These are phyloP conservation scores for Paratilapia polleni DNA, from an alignment of 2,113 vertebrate genomes.

Conservation along the genomic window DNA sequence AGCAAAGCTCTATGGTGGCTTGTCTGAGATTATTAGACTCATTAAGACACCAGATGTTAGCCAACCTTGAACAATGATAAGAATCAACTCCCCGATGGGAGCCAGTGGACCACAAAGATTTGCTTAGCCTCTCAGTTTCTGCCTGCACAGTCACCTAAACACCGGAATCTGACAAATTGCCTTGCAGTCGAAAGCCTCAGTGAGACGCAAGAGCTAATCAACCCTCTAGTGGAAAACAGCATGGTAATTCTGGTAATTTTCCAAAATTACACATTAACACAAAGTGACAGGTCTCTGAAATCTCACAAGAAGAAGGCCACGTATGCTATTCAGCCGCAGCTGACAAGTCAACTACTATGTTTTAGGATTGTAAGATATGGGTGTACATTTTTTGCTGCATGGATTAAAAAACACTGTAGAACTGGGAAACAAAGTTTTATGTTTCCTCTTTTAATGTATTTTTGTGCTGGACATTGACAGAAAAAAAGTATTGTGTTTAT, in stretches of 20 bases:
- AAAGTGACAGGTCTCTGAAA: slow-evolving; percentile 21
- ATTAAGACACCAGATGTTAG: slow-evolving; percentile 71
- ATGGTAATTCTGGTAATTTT: slow-evolving; percentile 27
- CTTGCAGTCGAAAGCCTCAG: slow-evolving; percentile 20
- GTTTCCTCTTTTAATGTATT: neutral
- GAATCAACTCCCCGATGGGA: slow-evolving; percentile 63
- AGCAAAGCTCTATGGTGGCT: slow-evolving; percentile 40
- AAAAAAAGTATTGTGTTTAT: neutral
- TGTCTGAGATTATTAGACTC: slow-evolving; percentile 50
- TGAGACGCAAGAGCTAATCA: slow-evolving; percentile 47
- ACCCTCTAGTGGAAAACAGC: slow-evolving; percentile 54
- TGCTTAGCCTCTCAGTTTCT: slow-evolving; percentile 49
- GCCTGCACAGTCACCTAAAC: slow-evolving; percentile 58
- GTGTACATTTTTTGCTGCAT: neutral
- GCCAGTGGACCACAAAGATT: slow-evolving; percentile 54
- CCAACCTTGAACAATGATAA: slow-evolving; percentile 67
- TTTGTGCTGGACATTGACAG: slow-evolving; percentile 31
- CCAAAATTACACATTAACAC: neutral
- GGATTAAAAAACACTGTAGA: too few species aligned
- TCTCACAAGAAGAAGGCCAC: neutral
- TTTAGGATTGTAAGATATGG: neutral
- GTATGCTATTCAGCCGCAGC: neutral
- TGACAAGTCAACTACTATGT: neutral
- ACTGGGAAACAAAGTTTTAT: neutral
- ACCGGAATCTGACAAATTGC: slow-evolving; percentile 64